Evolutionary conservation across 2,113 vertebrate species (phyloP).

Genomic region (Lanius ludovicianus): DNA sequence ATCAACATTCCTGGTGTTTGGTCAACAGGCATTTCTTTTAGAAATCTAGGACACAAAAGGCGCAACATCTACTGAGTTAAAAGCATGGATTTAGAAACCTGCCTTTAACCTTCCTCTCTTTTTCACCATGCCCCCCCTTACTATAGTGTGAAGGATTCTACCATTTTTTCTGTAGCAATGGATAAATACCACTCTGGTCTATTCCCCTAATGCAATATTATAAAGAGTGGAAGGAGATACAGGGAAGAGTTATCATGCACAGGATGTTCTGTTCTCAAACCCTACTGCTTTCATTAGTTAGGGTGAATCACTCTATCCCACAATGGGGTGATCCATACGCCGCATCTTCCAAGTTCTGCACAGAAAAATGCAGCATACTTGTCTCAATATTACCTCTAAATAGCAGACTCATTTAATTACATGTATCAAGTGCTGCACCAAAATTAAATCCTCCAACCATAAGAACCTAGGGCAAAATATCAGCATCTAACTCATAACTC

Average conservation of each 20-base stretch:
- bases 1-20: background rate
- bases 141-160: background rate
- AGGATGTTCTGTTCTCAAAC: background rate
- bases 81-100: background rate
- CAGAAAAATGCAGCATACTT: background rate
- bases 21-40: background rate
- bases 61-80: background rate
- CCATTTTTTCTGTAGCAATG: background rate
- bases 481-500: background rate
- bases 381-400: background rate
- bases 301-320: background rate
- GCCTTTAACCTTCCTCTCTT: background rate
- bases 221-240: background rate
- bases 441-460: background rate
- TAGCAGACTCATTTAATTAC: background rate
- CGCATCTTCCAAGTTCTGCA: background rate
- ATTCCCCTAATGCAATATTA: background rate
- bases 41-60: background rate
- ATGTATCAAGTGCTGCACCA: background rate
- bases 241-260: background rate
- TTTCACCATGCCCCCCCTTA: rapidly evolving
- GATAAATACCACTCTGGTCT: background rate
- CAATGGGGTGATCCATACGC: background rate
- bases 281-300: background rate
- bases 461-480: background rate